Conservation (phyloP, 2,113 vertebrate species). For the Sinocyclocheilus anshuiensis region DNA sequence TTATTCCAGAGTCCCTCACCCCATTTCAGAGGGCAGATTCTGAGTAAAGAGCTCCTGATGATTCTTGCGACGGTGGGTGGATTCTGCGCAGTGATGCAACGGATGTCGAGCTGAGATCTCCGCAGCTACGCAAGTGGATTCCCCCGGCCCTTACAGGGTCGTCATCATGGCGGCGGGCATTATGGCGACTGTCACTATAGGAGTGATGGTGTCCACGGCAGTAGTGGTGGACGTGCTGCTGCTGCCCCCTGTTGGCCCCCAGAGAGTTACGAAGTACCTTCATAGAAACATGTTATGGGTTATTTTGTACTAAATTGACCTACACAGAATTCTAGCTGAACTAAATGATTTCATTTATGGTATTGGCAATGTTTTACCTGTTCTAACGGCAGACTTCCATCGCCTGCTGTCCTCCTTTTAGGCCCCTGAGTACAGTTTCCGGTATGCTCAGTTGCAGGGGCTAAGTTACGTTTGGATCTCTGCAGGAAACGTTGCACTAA, state of each 20-base stretch:
- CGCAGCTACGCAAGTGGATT: conserved; percentile 92
- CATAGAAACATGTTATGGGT: background rate
- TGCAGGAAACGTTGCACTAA: conserved; percentile 91
- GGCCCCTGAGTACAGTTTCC: conserved; percentile 75
- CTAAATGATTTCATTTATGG: background rate
- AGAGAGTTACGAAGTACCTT: conserved; percentile 80
- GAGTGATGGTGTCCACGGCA: conserved; percentile 75
- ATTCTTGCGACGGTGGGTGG: conserved; percentile 79
- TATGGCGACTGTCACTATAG: conserved; percentile 77
- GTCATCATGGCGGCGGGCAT: conserved; percentile 61
- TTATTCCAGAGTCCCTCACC: background rate
- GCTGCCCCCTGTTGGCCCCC: conserved; percentile 65
- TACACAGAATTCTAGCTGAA: background rate
- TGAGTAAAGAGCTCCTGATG: conserved; percentile 80
- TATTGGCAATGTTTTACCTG: conserved; percentile 65
- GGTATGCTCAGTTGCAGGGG: conserved; percentile 69
- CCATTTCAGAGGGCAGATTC: conserved; percentile 81
- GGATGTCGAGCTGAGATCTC: conserved; percentile 89
- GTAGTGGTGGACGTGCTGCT: conserved; percentile 63
- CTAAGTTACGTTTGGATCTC: conserved; percentile 83
- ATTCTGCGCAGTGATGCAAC: conserved; percentile 82
- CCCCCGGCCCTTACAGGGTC: conserved; percentile 70
- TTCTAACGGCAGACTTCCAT: conserved; percentile 68
- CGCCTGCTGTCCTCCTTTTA: conserved; percentile 74
- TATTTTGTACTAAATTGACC: background rate